phyloP scores from a whole-genome alignment of 92 coral and sea anemone genomes.

The Bergia sp. region DNA sequence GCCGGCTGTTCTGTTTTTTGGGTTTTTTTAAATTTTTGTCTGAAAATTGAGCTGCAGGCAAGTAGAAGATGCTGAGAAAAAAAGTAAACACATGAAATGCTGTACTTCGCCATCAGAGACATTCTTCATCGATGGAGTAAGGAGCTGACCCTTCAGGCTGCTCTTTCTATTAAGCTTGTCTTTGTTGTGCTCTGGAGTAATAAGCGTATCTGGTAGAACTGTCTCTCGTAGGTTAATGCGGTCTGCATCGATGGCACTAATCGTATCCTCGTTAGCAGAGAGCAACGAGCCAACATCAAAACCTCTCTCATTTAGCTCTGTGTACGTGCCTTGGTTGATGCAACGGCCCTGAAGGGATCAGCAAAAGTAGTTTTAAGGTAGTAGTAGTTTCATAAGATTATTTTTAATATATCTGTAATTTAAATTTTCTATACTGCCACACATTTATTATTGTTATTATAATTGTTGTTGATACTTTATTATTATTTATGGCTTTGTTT shows the following conservation, averaged over 20 bases:
- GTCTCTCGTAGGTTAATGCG: conserved; percentile 22
- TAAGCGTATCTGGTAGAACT: conserved; percentile 28
- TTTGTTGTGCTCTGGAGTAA: conserved; percentile 25
- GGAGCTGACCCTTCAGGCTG: background rate
- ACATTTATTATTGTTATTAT: no score
- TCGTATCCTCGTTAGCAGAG: conserved; percentile 59
- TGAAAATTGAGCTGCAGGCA: no score
- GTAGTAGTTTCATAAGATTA: no score
- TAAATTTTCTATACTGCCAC: no score
- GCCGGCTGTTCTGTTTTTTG: no score
- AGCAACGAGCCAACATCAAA: conserved; percentile 76
- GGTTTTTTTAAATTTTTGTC: no score
- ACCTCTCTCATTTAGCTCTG: conserved; percentile 59
- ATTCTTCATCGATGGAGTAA: background rate
- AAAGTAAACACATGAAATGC: background rate
- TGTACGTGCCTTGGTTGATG: conserved; percentile 69
- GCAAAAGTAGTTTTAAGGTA: no score
- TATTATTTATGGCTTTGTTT: no score
- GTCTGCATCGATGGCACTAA: conserved; percentile 47
- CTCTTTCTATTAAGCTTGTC: conserved; percentile 1
- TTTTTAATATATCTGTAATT: no score
- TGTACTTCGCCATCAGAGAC: background rate
- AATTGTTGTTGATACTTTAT: no score
- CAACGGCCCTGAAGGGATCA: conserved; percentile 67
- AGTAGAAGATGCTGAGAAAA: no score